Evolutionary conservation across 2,797 vertebrate species (phyloP).

Genomic region (Oceanodroma leucorhoa): DNA sequence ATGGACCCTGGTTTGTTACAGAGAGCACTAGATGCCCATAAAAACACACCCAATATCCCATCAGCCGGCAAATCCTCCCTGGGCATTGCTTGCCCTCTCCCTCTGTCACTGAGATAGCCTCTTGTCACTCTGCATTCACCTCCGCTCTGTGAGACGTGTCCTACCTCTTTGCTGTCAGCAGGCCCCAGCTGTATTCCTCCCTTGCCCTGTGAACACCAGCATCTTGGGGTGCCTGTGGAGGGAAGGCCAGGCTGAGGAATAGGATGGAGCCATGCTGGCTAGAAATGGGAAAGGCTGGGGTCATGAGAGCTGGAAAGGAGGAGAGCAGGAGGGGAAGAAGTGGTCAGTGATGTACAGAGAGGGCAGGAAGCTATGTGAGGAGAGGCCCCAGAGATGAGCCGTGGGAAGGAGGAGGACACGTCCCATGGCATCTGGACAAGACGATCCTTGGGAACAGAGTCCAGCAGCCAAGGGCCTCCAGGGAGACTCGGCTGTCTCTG

Average conservation of each 20-base stretch:
- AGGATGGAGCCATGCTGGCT: background rate
- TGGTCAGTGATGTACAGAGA: background rate
- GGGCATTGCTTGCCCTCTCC: background rate
- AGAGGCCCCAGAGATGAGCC: background rate
- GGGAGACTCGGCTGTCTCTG: background rate
- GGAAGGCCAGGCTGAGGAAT: background rate
- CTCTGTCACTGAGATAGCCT: background rate
- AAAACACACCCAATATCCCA: background rate
- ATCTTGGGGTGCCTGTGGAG: background rate
- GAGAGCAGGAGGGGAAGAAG: background rate
- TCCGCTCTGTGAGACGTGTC: accelerated
- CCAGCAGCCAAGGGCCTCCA: background rate
- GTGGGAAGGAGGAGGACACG: background rate
- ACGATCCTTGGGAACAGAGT: background rate
- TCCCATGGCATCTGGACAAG: background rate
- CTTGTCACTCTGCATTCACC: background rate
- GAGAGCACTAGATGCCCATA: background rate
- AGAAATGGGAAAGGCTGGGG: background rate
- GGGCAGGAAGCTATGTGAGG: background rate
- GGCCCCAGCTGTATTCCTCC: background rate
- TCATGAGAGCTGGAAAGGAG: background rate
- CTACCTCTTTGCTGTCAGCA: background rate
- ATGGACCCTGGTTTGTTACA: background rate
- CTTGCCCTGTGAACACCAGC: background rate
- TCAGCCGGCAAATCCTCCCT: background rate